Base-by-base conservation (phyloP, 2,113 vertebrate genomes). In the Coturnix japonica region DNA sequence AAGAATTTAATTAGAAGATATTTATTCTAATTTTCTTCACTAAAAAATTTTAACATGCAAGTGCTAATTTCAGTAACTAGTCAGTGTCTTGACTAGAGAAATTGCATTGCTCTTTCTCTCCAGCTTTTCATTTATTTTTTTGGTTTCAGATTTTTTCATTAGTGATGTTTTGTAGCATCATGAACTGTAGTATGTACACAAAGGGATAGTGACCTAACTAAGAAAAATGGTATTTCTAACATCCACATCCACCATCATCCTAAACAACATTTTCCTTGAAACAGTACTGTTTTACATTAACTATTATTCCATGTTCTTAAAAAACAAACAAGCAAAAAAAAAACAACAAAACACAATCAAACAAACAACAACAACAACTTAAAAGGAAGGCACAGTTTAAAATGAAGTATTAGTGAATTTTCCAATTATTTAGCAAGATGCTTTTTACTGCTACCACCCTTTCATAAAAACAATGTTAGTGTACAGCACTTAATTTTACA, bases 1-100 rank as follows among this genome's bases (percentile, higher is more conserved):
- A 97, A 90, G 35, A 59, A 92, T 89, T 19, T 7, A 97, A 95
- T 89, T 95, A 94, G 47, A 93, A 93, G 44, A 89, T 33, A 47
- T 82, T 96, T 96, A 70, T 53, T 77, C 2, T 41, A 41, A 65
- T 69, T 44, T 44, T 84, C 76, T 91, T 82, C 64, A 54, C 39
- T 44, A 93, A 63, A 56, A 92, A 94, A 84, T 74, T 26, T 16
- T 57, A 43, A 13, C 28, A 41, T 39, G 4, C 69, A 51, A 35
- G 28, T 28, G 10, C 2, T 85, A 71, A 87, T 90, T 83, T 57
- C 13, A 41, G 10, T 54, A 30, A 59, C 59, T 85, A 53, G 14
- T 31, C 26, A 81, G 15, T 23, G 57, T 41, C 49, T 28, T 79
- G 25, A 41, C 4, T 35, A 59, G 8, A n/a, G 11, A 47, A 92